Evolutionary conservation across 2,888 invertebrate species (phyloP), one percentile per base, ranked within the genome.

Genomic region (Lasioglossum calceatum): DNA sequence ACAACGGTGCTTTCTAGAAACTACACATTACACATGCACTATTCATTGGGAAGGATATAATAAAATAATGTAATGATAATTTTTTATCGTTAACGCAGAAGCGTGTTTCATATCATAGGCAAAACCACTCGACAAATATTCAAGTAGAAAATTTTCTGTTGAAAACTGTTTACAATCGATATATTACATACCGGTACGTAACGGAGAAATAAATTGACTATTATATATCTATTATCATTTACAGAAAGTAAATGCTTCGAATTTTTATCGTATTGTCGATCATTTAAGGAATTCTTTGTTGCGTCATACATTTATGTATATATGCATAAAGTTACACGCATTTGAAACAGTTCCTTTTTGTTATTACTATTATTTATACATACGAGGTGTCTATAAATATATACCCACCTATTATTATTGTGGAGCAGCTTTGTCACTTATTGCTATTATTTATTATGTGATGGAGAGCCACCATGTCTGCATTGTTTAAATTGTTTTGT

Each of bases 1-100:
- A 71, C 50, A 39, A 32, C 23, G n/a, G 42, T 73, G 23, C n/a
- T 77, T 86, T 86, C 77, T 64, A 78, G 86, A 86, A 77, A 64
- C 75, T 76, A 1, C 23, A 32, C 0, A 32, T 47, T 76, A 1
- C 23, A 32, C 0, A 23, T 47, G 54, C 44, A 27, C n/a, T 44
- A 14, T n/a, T 27, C 8, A 12, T 23, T 23, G 50, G 2, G 8
- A 67, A 70, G 36, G 14, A 23, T 42, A 42, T n/a, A 71, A 23
- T 14, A 71, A 71, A 71, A 39, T 42, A 44, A 10, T 23, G 1
- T 54, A 16, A 36, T 71, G 10, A 70, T 3, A 1, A 39, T 36
- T 10, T 70, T 39, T 23, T 36, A n/a, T 23, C 10, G 23, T 70
- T 10, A 16, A 10, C 8, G 39, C 39, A n/a, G 2, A 70, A 39